These are phyloP conservation scores for Trachemys scripta DNA, from an alignment of 2,113 vertebrate species.

Conservation along the genomic window DNA sequence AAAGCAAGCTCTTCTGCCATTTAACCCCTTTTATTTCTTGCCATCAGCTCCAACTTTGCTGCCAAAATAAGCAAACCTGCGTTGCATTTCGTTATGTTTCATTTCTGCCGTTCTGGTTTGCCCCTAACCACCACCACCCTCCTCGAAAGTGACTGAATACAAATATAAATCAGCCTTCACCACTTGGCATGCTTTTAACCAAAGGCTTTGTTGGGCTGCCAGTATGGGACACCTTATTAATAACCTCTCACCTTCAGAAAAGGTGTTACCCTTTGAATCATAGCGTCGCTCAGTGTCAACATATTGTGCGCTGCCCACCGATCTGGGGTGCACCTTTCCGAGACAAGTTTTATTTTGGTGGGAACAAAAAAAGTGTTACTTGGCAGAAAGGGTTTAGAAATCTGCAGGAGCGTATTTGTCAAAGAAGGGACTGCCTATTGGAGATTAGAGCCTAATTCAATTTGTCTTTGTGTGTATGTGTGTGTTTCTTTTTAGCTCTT, in stretches of 20 bases:
- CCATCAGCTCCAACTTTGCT: not conserved
- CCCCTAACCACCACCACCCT: not conserved
- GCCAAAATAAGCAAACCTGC: conserved; percentile 17
- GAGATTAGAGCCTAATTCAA: conserved; percentile 71
- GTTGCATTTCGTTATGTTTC: not conserved
- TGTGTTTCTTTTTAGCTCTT: conserved; percentile 10
- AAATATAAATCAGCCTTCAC: conserved; percentile 38
- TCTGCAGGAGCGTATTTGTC: conserved; percentile 27
- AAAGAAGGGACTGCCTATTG: conserved; percentile 36
- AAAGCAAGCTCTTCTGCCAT: not conserved
- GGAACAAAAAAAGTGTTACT: conserved; percentile 34
- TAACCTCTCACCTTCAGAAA: conserved; percentile 46
- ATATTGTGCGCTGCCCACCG: not conserved
- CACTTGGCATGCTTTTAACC: conserved; percentile 56
- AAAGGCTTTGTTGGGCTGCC: conserved; percentile 43
- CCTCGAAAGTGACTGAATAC: conserved; percentile 33
- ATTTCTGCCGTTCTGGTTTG: not conserved
- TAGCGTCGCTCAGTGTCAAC: not conserved
- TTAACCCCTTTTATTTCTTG: not conserved
- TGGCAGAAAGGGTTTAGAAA: conserved; percentile 45
- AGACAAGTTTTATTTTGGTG: conserved; percentile 21
- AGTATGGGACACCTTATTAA: conserved; percentile 37
- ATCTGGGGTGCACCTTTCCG: not conserved
- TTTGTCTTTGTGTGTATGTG: conserved; percentile 64
- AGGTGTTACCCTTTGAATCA: not conserved